These are phyloP conservation scores for Anarhynchus alexandrinus DNA, from an alignment of 2,113 vertebrate genomes.

Conservation along the genomic window DNA sequence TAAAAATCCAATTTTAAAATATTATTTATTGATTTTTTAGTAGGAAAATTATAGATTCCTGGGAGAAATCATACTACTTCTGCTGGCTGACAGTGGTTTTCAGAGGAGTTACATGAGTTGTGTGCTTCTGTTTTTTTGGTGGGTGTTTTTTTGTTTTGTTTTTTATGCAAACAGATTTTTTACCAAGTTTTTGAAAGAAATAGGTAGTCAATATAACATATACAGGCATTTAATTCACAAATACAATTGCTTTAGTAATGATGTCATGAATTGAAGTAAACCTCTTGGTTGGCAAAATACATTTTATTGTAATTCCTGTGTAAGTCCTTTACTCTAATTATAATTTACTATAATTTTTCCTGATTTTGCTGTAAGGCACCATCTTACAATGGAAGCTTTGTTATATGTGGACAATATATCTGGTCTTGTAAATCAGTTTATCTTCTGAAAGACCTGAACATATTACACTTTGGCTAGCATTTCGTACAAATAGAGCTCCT, in stretches of 20 bases:
- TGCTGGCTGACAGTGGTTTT: neutral
- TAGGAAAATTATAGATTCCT: neutral
- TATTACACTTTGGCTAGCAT: neutral
- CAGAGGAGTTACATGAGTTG: neutral
- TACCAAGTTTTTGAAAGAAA: neutral
- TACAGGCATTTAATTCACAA: neutral
- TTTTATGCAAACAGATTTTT: neutral
- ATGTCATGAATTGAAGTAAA: neutral
- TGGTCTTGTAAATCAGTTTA: neutral
- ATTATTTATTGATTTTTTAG: neutral
- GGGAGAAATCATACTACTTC: neutral
- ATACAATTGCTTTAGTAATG: neutral
- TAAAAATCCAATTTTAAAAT: neutral
- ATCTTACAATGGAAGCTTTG: neutral
- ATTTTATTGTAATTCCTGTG: neutral
- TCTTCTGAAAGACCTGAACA: neutral
- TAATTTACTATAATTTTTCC: neutral
- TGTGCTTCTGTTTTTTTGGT: neutral
- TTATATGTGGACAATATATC: neutral
- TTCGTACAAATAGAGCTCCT: neutral
- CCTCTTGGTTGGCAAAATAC: rapidly evolving
- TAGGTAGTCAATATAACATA: neutral
- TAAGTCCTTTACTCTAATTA: neutral
- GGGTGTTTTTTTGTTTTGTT: neutral
- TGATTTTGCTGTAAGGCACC: neutral